Evolutionary conservation across 2,797 vertebrate species (phyloP).

Genomic region (Loris lydekkerianus): DNA sequence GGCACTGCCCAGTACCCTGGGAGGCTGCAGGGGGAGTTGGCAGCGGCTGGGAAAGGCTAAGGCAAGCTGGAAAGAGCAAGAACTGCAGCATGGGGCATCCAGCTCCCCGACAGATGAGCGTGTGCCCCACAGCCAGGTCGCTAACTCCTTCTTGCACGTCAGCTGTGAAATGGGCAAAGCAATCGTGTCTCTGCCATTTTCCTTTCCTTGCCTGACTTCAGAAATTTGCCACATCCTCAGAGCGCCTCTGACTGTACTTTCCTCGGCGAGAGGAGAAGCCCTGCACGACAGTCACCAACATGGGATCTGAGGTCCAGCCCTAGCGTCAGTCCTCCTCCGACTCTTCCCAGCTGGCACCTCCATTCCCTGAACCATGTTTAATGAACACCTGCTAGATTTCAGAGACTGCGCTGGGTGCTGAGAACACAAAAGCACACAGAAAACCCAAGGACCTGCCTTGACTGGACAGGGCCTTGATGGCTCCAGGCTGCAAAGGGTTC

Average conservation of each 20-base stretch:
- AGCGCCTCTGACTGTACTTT: neutral
- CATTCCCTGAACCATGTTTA: neutral
- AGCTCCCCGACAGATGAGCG: neutral
- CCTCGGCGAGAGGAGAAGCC: neutral
- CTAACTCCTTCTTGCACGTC: neutral
- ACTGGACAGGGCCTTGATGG: neutral
- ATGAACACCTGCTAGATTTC: neutral
- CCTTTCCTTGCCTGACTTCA: neutral
- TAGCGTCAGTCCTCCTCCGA: neutral
- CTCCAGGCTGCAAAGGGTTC: neutral
- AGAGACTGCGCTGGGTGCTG: neutral
- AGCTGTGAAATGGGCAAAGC: neutral
- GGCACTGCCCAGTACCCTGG: rapidly evolving
- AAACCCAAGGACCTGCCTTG: neutral
- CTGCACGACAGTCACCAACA: rapidly evolving
- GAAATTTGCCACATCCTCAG: neutral
- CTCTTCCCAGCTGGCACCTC: neutral
- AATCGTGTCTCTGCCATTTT: neutral
- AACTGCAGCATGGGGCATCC: neutral
- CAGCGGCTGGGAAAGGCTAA: too few relatives aligned
- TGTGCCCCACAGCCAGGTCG: rapidly evolving
- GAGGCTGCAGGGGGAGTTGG: neutral
- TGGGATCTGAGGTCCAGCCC: neutral
- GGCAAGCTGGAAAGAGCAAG: neutral
- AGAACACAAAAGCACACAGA: too few relatives aligned